Base-by-base conservation (phyloP, 1,140 invertebrate species). In the Asobara japonica region DNA sequence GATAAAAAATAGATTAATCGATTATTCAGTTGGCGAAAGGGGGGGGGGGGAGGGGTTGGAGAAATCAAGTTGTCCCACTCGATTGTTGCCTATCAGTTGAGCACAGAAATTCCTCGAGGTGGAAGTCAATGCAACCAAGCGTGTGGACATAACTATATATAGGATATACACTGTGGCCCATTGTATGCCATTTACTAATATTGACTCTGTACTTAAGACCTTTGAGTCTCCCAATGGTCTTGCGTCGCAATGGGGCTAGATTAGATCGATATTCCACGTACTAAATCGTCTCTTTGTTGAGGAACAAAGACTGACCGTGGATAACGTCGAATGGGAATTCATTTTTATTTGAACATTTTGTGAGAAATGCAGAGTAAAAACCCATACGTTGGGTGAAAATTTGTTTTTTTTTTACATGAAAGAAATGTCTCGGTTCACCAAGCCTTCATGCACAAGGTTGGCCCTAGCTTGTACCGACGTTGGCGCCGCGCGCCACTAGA, bases 151-250 rank as follows among this genome's bases (percentile, higher is more conserved):
- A 20, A 51, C 20, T 36, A 60, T 60, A 60, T 51, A 36, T 69
- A 60, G 45, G 25, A 25, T 25, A n/a, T n/a, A 38, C n/a, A 38
- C 29, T 61, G 48, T 51, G 33, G 13, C 30, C 67, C 36, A 60
- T 61, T 69, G 51, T 61, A 60, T 56, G 33, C 27, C 38, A 45
- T 60, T 69, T 61, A 29, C 68, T 61, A 69, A 69, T 70, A 64
- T 70, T 70, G 68, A 70, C 68, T 27, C 13, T 41, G 60, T 56
- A 41, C 60, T 70, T 61, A 41, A 41, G 56, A 62, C 61, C 56
- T 62, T 61, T 33, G 41, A 70, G 61, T 70, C 56, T 33, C 11
- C 56, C 45, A 70, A 70, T 56, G 27, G 68, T 38, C 68, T 41
- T 56, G 4, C 51, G 20, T 13, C 11, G 5, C 2, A 10, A 27